phyloP scores from a whole-genome alignment of 2,113 vertebrate species.

The Oreochromis spilurus region DNA sequence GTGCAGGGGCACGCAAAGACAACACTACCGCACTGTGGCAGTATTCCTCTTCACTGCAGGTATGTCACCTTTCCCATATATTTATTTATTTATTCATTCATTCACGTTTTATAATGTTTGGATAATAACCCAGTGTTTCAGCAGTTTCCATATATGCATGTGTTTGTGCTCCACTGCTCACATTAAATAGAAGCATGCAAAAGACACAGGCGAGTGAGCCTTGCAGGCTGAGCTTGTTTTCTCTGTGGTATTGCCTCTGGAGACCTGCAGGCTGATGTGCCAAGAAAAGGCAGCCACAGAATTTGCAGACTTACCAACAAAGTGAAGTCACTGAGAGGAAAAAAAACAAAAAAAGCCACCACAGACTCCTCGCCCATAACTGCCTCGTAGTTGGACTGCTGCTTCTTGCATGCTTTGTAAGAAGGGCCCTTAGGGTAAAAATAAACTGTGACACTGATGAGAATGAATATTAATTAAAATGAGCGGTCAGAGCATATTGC shows the following conservation, averaged over 20 bases:
- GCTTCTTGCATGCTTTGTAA: not conserved
- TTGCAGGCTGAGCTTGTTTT: slow-evolving; percentile 49
- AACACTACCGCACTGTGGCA: slow-evolving; percentile 73
- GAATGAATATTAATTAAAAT: slow-evolving; percentile 10
- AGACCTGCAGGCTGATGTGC: slow-evolving; percentile 19
- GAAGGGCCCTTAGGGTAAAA: not conserved
- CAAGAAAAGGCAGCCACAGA: slow-evolving; percentile 59
- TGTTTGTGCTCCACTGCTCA: slow-evolving; percentile 6
- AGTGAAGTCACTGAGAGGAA: slow-evolving; percentile 35
- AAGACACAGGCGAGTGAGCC: not conserved
- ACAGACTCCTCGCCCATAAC: slow-evolving; percentile 14
- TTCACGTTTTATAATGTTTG: not conserved
- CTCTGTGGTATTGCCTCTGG: slow-evolving; percentile 43
- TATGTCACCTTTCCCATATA: slow-evolving; percentile 17
- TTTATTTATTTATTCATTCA: not conserved
- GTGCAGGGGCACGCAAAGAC: slow-evolving; percentile 72
- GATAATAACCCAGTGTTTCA: not conserved
- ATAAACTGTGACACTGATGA: not conserved
- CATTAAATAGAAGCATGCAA: not conserved
- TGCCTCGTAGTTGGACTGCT: not conserved
- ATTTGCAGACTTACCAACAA: slow-evolving; percentile 44
- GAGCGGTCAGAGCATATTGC: not conserved
- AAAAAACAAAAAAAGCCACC: slow-evolving; percentile 1
- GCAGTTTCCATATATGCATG: slow-evolving; percentile 19
- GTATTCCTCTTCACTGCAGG: slow-evolving; percentile 79